Percentiles rank a stretch among this genome's conserved stretches.
Evolutionary conservation across 1,140 invertebrate genomes (phyloP).

Genomic region (Araneus ventricosus): DNA sequence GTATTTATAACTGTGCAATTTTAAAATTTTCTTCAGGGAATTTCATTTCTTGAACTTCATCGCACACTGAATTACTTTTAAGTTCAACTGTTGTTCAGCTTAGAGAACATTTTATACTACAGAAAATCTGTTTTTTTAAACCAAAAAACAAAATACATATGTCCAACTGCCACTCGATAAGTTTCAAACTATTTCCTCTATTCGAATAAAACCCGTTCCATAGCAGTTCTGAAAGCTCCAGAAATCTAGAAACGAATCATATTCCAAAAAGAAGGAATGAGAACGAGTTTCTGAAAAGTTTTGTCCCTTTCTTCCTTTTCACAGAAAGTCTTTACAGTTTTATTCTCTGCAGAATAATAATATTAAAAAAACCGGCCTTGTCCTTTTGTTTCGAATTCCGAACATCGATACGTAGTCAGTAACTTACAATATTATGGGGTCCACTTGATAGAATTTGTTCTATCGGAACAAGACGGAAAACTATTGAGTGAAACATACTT

Average conservation of each 20-base stretch:
- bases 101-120: too few species aligned
- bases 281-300: background rate
- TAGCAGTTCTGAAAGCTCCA: background rate
- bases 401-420: background rate
- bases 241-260: background rate
- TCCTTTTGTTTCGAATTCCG: background rate
- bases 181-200: background rate
- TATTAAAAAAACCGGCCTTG: background rate
- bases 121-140: too few species aligned
- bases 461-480: background rate
- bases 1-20: too few species aligned
- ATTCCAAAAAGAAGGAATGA: background rate
- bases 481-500: too few species aligned
- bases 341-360: background rate
- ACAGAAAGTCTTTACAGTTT: background rate
- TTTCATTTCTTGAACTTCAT: too few species aligned
- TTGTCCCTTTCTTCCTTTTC: background rate
- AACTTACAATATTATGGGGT: background rate
- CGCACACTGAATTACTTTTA: too few species aligned
- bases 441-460: background rate
- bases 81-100: too few species aligned
- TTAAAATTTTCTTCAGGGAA: too few species aligned
- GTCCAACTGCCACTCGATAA: too few species aligned
- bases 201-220: background rate
- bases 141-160: too few species aligned